A percentile compares a stretch with the other conserved stretches of the same genome.
phyloP scores from a whole-genome alignment of 1,140 invertebrate species.

The Hetaerina americana region DNA sequence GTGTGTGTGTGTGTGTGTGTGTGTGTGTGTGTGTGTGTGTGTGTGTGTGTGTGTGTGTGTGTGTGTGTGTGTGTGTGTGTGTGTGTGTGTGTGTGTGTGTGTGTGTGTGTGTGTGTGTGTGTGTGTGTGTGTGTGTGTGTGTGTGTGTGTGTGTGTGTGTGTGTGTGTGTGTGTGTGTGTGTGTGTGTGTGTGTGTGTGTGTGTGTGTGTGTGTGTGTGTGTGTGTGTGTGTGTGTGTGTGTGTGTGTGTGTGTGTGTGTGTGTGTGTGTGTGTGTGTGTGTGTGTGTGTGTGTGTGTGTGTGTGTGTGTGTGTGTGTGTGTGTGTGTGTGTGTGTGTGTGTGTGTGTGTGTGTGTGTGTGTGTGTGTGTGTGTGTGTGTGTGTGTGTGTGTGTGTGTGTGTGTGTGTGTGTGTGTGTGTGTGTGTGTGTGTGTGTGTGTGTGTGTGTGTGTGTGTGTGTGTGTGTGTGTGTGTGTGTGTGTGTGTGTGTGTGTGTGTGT shows the following conservation, averaged over 20 bases:
- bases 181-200: conserved; percentile 11
- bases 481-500: too few relatives aligned
- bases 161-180: conserved; percentile 11
- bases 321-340: conserved; percentile 11
- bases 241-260: conserved; percentile 11
- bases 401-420: too few relatives aligned
- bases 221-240: conserved; percentile 11
- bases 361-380: too few relatives aligned
- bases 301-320: conserved; percentile 11
- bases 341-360: too few relatives aligned
- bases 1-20: conserved; percentile 11
- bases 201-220: conserved; percentile 11
- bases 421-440: too few relatives aligned
- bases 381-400: too few relatives aligned
- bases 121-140: conserved; percentile 11
- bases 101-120: conserved; percentile 11
- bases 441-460: too few relatives aligned
- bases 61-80: conserved; percentile 11
- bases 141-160: conserved; percentile 11
- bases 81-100: conserved; percentile 11
- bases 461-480: too few relatives aligned
- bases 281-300: conserved; percentile 11
- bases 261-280: conserved; percentile 11
- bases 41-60: conserved; percentile 11
- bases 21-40: conserved; percentile 11